A percentile compares a stretch with the other conserved stretches of the same genome.
phyloP scores from a whole-genome alignment of 2,888 invertebrate species.

The Drosophila colorata region DNA sequence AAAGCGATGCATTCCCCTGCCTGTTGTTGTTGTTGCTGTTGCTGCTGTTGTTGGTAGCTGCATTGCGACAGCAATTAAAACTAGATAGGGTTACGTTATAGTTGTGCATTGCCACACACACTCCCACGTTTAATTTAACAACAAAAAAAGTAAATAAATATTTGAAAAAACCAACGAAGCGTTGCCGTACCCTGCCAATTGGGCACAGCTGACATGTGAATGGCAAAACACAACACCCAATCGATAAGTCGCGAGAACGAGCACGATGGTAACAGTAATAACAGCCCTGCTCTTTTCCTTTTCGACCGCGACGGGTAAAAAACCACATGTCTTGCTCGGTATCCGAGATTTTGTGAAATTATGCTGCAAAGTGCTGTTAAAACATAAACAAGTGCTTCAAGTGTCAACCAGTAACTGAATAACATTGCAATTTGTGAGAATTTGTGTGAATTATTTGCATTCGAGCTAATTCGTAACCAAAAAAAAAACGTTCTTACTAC shows the following conservation, averaged over 20 bases:
- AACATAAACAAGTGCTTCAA: conserved; percentile 75
- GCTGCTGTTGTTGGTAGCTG: background rate
- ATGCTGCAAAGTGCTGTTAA: conserved; percentile 82
- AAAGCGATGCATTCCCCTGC: conserved; percentile 10
- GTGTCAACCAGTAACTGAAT: conserved; percentile 72
- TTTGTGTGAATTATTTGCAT: conserved; percentile 50
- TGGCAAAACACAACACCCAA: conserved; percentile 11
- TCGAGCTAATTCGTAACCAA: conserved; percentile 68
- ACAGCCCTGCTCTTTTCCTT: conserved; percentile 85
- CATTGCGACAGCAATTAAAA: background rate
- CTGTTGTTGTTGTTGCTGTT: background rate
- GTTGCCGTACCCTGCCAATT: conserved; percentile 24
- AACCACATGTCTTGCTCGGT: conserved; percentile 88
- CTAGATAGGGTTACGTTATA: background rate
- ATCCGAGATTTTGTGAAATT: conserved; percentile 77
- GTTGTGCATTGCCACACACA: background rate
- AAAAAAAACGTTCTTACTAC: conserved; percentile 62
- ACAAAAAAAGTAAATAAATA: background rate
- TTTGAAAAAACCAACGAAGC: conserved; percentile 23
- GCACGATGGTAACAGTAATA: conserved; percentile 24
- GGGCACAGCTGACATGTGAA: conserved; percentile 6
- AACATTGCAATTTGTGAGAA: conserved; percentile 65
- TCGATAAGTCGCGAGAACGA: conserved; percentile 27
- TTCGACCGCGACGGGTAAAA: conserved; percentile 89
- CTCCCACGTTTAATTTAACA: background rate